Evolutionary conservation across 1,140 invertebrate genomes (phyloP), one percentile per base, ranked within the genome.

Genomic region (Drosophila busckii): DNA sequence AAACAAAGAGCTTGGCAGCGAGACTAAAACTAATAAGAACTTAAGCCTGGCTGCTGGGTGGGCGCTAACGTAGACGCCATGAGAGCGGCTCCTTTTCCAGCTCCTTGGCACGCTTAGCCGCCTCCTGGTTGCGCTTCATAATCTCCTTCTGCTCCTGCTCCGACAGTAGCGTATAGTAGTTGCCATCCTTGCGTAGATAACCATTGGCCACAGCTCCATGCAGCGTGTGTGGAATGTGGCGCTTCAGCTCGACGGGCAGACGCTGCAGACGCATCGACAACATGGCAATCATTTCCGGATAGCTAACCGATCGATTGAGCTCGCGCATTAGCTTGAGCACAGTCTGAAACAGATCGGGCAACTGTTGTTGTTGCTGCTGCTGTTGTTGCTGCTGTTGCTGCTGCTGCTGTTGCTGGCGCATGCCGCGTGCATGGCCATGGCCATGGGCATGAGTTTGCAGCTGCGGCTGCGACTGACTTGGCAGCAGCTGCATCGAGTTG

Each of bases 71-170:
- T 17, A 60, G 71, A 7, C 73, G 68, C 73, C 73, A 78, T 1
- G 73, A 78, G 3, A 78, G 37, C 15, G 73, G 73, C 63, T 82
- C 53, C 54, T 73, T 78, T 17, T 78, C 73, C 2, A 73, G 42
- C 42, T 78, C 73, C 54, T 68, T 78, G 41, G 73, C 73, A 4
- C 73, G 58, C 31, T 50, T 34, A 37, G 63, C 73, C 1, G 58
- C 68, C 54, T 60, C 68, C 46, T 64, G 40, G 5, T 78, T 78
- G 17, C 63, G 75, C 6, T 49, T 49, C 73, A 60, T 53, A 4
- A 78, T 68, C 34, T 56, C 68, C 45, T 45, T 29, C n/a, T 82
- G 73, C 25, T 78, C 73, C 20, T 17, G 7, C 31, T 80, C 68
- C 6, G 73, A 60, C 0, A 80, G 29, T n/a, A 78, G 12, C 0